Conservation (phyloP, 2,113 vertebrate species). For the Maccullochella peelii region DNA sequence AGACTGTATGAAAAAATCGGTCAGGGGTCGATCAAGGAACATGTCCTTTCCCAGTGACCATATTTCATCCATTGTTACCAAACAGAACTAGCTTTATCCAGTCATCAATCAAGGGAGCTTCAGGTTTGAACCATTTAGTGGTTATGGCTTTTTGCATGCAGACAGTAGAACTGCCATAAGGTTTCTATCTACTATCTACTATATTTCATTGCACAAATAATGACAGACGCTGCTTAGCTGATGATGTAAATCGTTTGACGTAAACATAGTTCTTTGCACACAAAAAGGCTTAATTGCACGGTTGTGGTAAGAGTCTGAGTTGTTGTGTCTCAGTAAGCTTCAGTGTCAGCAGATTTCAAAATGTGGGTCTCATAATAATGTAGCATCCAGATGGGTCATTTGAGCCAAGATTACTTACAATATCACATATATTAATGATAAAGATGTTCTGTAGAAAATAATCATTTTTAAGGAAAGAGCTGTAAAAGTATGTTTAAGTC, state of each 20-base stretch:
- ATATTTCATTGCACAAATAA: background rate
- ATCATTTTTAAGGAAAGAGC: background rate
- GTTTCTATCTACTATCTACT: background rate
- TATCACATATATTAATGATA: background rate
- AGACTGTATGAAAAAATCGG: no score
- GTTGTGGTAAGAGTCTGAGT: no score
- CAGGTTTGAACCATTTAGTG: background rate
- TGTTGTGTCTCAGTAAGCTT: no score
- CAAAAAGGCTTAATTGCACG: no score
- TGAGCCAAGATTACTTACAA: background rate
- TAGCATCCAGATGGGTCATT: background rate
- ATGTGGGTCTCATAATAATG: background rate
- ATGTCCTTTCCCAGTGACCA: no score
- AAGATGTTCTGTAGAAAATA: background rate
- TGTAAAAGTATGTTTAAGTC: background rate
- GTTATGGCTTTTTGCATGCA: no score
- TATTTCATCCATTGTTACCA: no score
- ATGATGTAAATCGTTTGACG: no score
- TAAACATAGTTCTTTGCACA: no score
- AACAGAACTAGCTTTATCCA: background rate
- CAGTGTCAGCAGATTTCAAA: background rate
- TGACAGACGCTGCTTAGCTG: background rate
- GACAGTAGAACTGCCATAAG: no score
- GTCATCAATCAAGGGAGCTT: background rate
- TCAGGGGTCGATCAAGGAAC: no score